Evolutionary conservation across 2,113 vertebrate species (phyloP), one percentile per base, ranked within the genome.

Genomic region (Eublepharis macularius): DNA sequence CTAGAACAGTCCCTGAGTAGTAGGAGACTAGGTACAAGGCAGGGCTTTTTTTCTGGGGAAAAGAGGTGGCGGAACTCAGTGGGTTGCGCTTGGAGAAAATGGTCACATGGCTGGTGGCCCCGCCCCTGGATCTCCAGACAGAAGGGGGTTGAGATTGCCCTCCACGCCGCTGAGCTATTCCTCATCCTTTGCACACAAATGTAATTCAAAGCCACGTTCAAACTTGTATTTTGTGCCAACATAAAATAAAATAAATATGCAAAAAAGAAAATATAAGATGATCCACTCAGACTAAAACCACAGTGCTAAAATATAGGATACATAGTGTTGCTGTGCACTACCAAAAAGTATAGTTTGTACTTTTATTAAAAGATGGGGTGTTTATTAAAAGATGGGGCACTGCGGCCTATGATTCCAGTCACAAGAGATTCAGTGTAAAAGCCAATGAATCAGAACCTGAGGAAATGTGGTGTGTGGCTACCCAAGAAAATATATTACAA

Each of bases 401-500:
- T 63, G 9, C 10, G 84, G 29, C 0, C 57, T 85, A 2, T 73
- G 77, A 80, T 24, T 75, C 70, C 10, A 74, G 26, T 34, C 9
- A 83, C 6, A 51, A n/a, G 45, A 51, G 13, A 80, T 0, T 49
- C 32, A 73, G 3, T n/a, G 47, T 68, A 54, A 16, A 14, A 1
- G 24, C 2, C 0, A 2, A 1, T 1, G 10, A 26, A 47, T 10
- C 39, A 66, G 51, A 17, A 16, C 21, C 6, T 51, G 17, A 77
- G 17, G 54, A 76, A 41, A 14, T 10, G 66, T 51, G 47, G 14
- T 16, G 39, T 26, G 41, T 11, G 32, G 26, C 34, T 8, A 63
- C 24, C 21, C 60, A 63, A 60, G 21, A 10, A 63, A 63, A 63
- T 63, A 63, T 63, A 29, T 63, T 63, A n/a, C n/a, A n/a, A n/a